Evolutionary conservation across 64 coral and sea anemone genomes (phyloP), one percentile per base, ranked within the genome.

Genomic region (Stylophora pistillata): DNA sequence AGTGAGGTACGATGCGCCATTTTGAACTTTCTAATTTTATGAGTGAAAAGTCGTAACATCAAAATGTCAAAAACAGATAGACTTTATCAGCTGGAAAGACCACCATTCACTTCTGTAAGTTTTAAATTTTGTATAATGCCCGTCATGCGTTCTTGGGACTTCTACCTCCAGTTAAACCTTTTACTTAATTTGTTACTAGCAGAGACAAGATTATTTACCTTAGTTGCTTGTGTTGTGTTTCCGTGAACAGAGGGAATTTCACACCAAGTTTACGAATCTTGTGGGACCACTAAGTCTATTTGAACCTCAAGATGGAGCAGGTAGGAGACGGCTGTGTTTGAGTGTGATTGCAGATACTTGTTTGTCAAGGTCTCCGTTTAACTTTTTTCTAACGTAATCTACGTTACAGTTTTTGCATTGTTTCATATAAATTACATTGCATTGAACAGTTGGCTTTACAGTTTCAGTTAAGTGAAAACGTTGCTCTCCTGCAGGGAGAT

Each of bases 71-170:
- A 26, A 34, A n/a, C 60, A 55, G 80, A 84, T 28, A 84, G 88
- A 7, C 92, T 96, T 27, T 96, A 96, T 74, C 91, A 96, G 21
- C 91, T 96, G 2, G 95, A 96, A 52, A 93, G 86, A 18, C 82
- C 85, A 55, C 95, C 95, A 25, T 93, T 96, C 74, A 81, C 87
- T 60, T 96, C 95, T 68, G 95, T 96, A 71, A 93, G 81, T 87
- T 72, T 55, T 10, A 54, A 25, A 81, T 18, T 30, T 63, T 65
- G 37, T 47, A 15, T 17, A 55, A 58, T 15, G 54, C 71, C 5
- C 27, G 47, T 31, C 26, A 3, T 86, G 16, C 47, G 20, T n/a
- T 58, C 33, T 71, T 2, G 30, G n/a, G 18, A 9, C n/a, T 34
- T 47, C 31, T 86, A 59, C 18, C 23, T 32, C 10, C 13, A 10